Base-by-base conservation (phyloP, 2,113 vertebrate genomes). In the Notarius lentiginosus region DNA sequence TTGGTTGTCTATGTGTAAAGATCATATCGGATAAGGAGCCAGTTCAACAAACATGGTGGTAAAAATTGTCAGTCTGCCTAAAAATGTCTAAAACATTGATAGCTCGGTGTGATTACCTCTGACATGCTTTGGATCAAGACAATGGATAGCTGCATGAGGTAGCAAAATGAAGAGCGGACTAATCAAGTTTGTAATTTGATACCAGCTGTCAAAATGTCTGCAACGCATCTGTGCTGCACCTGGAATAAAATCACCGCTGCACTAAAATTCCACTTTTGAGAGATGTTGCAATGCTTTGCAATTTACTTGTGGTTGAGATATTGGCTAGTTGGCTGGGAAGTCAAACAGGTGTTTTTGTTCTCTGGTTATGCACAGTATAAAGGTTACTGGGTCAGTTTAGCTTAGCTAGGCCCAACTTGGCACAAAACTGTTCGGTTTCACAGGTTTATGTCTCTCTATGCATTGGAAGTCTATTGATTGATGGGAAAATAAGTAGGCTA, bases 161-260 rank as follows among this genome's bases (percentile, higher is more conserved):
- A 20, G 53, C 27, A 0, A 22, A 34, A 80, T 79, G n/a, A 56
- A 30, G 15, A 51, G 11, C 51, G n/a, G 47, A 22, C 12, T 76
- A 51, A 76, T 76, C 47, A 51, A n/a, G 47, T 30, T 79, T 58
- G 7, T 56, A 79, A 56, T 56, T 15, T 18, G 51, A 79, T 56
- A 58, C n/a, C 51, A 56, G 15, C 14, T 79, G 53, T 79, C 76
- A 58, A 18, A 34, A 79, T 58, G 76, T 79, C 53, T 79, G 76
- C 7, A 18, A 18, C 0, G 9, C 76, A 20, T 80, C 27, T 80
- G 79, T 60, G 8, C 55, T 1, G 9, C 79, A 60, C 79, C 30
- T 80, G 56, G 79, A 61, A 60, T 60, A 1, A 60, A 80, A 60
- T 34, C 30, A 77, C 7, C 18, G n/a, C 53, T 1, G 11, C 34